These are phyloP conservation scores for Yponomeuta sedellus DNA, from an alignment of 2,888 invertebrate genomes.

Conservation along the genomic window DNA sequence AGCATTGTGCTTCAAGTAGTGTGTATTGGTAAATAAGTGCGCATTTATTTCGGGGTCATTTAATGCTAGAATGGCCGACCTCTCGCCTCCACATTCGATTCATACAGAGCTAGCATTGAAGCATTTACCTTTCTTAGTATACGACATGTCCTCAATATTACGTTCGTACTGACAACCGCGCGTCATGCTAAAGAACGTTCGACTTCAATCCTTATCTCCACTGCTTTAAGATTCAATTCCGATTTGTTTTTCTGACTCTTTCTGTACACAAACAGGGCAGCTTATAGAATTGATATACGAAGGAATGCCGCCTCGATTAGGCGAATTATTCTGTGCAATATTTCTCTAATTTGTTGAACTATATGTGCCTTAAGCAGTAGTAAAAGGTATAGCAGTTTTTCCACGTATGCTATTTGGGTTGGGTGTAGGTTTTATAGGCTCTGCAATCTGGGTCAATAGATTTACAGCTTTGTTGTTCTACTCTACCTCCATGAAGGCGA, in stretches of 20 bases:
- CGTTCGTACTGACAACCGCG: constrained; percentile 19
- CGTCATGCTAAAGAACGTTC: not conserved
- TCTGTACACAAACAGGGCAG: not conserved
- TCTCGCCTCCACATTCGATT: constrained; percentile 54
- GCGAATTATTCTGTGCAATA: constrained; percentile 64
- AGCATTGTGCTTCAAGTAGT: not conserved
- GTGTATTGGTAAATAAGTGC: constrained; percentile 62
- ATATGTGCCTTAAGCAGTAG: not conserved
- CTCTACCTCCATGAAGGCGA: not conserved
- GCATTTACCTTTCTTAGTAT: constrained; percentile 73
- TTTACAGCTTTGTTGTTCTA: not conserved
- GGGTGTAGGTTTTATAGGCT: not conserved
- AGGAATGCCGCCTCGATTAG: constrained; percentile 57
- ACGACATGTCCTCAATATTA: constrained; percentile 66
- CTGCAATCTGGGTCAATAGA: not conserved
- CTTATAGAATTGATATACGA: constrained; percentile 46
- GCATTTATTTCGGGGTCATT: constrained; percentile 64
- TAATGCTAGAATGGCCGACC: constrained; percentile 63
- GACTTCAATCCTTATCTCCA: not conserved
- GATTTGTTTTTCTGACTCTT: not conserved
- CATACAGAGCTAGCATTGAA: constrained; percentile 56
- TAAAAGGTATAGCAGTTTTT: not conserved
- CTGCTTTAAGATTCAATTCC: not conserved
- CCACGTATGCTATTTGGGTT: not conserved
- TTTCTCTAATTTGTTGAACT: constrained; percentile 37